phyloP scores from a whole-genome alignment of 2,113 vertebrate genomes.

The Callorhinus ursinus region DNA sequence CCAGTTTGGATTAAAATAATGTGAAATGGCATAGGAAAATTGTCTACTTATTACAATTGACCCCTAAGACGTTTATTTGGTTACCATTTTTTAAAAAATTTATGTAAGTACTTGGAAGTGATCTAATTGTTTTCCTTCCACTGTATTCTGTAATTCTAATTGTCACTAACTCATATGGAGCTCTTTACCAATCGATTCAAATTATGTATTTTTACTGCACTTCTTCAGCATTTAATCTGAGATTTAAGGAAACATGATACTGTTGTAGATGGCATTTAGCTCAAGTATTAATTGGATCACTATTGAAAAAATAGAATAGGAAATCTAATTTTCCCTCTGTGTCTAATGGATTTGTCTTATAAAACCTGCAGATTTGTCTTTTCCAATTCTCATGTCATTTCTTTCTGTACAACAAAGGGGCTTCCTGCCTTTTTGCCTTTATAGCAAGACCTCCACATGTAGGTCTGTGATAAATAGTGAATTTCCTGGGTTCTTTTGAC shows the following conservation, averaged over 20 bases:
- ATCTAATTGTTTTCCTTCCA: neutral
- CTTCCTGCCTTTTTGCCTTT: neutral
- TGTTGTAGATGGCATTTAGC: neutral
- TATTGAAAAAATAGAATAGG: neutral
- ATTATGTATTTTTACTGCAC: neutral
- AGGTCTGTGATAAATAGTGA: neutral
- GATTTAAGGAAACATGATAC: conserved; percentile 20
- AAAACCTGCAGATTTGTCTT: neutral
- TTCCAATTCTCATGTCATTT: neutral
- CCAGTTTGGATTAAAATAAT: neutral
- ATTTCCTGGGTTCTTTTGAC: neutral
- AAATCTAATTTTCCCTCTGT: neutral
- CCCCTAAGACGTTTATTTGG: neutral
- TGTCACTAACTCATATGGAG: neutral
- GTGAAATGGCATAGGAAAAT: neutral
- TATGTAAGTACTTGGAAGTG: neutral
- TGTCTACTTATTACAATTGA: neutral
- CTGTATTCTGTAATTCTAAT: neutral
- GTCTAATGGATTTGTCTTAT: neutral
- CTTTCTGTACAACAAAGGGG: neutral
- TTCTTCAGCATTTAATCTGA: conserved; percentile 1
- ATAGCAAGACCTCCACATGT: neutral
- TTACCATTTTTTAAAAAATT: neutral
- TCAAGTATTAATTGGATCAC: neutral
- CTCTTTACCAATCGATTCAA: neutral